phyloP scores from a whole-genome alignment of 1,140 invertebrate genomes.

The Aphelinus atriplicis region DNA sequence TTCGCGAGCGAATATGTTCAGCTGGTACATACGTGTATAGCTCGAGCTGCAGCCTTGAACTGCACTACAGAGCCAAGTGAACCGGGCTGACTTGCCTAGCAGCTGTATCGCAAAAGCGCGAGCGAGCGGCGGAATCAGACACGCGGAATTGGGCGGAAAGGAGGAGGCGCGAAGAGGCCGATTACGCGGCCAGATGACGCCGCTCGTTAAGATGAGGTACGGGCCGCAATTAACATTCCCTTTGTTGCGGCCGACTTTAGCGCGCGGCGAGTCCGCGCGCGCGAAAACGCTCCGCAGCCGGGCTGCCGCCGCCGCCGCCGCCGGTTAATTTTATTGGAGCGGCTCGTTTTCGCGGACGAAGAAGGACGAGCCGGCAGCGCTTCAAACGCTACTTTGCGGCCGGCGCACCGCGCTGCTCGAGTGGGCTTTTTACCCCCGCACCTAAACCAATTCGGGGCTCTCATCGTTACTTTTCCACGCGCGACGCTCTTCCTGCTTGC shows the following conservation, averaged over 20 bases:
- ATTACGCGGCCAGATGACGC: constrained; percentile 38
- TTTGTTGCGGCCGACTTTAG: constrained; percentile 25
- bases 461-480: constrained; percentile 12
- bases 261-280: constrained; percentile 13
- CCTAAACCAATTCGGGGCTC: constrained; percentile 23
- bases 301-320: background rate
- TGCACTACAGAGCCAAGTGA: no score
- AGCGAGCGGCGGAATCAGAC: no score
- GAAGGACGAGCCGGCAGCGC: constrained; percentile 3
- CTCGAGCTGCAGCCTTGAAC: no score
- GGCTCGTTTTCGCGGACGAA: constrained; percentile 22
- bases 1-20: no score
- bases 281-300: background rate
- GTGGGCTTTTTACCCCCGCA: constrained; percentile 1
- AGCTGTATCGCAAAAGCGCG: no score
- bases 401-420: background rate
- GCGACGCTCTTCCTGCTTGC: no score
- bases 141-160: background rate
- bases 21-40: no score
- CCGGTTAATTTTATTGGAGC: constrained; percentile 36
- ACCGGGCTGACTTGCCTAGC: no score
- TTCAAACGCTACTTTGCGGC: constrained; percentile 26
- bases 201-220: constrained; percentile 40
- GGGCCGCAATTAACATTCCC: constrained; percentile 36
- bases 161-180: constrained; percentile 21